Evolutionary conservation across 1,140 invertebrate species (phyloP).

Genomic region (Macrosteles quadrilineatus): DNA sequence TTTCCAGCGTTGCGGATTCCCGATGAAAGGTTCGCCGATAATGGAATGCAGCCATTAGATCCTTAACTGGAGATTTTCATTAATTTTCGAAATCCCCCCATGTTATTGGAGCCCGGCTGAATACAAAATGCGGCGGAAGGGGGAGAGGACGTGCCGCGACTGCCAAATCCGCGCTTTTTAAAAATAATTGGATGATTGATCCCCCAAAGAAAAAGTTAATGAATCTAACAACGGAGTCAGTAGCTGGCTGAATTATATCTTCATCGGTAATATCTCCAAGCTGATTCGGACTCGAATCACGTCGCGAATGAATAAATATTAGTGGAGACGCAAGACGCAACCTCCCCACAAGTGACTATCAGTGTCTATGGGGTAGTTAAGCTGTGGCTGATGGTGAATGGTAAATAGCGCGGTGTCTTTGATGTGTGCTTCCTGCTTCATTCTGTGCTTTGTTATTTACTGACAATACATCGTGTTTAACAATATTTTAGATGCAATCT

Average conservation of each 20-base stretch:
- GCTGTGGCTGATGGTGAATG: too few species aligned
- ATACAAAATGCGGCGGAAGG: not conserved
- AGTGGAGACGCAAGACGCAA: too few species aligned
- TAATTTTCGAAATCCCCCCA: slow-evolving; percentile 15
- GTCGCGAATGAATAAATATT: too few species aligned
- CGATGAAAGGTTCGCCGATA: slow-evolving; percentile 12
- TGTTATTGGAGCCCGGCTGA: slow-evolving; percentile 2
- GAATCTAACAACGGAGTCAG: not conserved
- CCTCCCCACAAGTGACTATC: too few species aligned
- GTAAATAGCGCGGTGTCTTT: too few species aligned
- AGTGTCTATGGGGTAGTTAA: too few species aligned
- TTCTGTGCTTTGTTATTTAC: too few species aligned
- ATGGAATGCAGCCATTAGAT: slow-evolving; percentile 25
- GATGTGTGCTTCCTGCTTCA: too few species aligned
- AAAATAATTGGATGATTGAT: slow-evolving; percentile 12
- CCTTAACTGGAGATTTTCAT: slow-evolving; percentile 25
- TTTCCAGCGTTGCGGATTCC: not conserved
- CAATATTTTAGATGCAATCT: too few species aligned
- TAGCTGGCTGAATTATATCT: not conserved
- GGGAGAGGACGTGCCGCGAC: not conserved
- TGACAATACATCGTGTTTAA: too few species aligned
- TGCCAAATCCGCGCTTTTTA: slow-evolving; percentile 13
- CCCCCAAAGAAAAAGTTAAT: slow-evolving; percentile 3
- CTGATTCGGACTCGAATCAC: too few species aligned
- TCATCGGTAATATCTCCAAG: too few species aligned